Evolutionary conservation across 2,888 invertebrate genomes (phyloP).

Genomic region (Eupithecia inturbata): DNA sequence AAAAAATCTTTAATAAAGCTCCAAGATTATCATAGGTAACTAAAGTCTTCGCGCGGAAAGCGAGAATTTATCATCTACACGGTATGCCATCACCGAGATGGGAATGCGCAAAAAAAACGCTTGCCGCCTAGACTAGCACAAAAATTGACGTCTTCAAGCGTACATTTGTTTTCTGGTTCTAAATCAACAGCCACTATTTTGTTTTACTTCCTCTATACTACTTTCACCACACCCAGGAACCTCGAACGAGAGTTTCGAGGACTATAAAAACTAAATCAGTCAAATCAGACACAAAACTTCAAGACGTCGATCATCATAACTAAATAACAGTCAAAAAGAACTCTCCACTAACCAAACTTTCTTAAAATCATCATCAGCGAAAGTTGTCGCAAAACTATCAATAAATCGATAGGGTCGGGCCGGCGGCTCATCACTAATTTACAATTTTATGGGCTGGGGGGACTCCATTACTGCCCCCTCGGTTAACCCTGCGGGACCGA

Average conservation of each 20-base stretch:
- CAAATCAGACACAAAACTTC: no score
- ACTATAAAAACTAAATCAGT: no score
- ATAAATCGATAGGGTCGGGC: slow-evolving; percentile 80
- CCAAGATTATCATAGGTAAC: no score
- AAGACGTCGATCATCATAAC: no score
- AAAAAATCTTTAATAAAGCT: no score
- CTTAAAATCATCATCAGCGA: background rate
- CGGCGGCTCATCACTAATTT: slow-evolving; percentile 83
- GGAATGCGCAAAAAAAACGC: background rate
- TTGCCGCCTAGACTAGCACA: background rate
- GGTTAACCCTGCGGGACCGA: slow-evolving; percentile 69
- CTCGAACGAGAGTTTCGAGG: no score
- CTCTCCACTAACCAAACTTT: background rate
- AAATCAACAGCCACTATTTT: no score
- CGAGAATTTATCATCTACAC: no score
- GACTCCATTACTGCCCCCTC: slow-evolving; percentile 74
- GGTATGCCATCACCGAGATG: no score
- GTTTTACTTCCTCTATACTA: no score
- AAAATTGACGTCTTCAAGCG: background rate
- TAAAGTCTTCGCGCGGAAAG: no score
- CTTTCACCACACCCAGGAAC: no score
- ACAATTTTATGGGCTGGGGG: slow-evolving; percentile 83
- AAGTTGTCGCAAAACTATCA: slow-evolving; percentile 36
- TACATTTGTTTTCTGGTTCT: background rate
- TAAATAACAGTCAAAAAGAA: background rate